These are phyloP conservation scores for Thaleichthys pacificus DNA, from an alignment of 2,797 vertebrate genomes.

Conservation along the genomic window DNA sequence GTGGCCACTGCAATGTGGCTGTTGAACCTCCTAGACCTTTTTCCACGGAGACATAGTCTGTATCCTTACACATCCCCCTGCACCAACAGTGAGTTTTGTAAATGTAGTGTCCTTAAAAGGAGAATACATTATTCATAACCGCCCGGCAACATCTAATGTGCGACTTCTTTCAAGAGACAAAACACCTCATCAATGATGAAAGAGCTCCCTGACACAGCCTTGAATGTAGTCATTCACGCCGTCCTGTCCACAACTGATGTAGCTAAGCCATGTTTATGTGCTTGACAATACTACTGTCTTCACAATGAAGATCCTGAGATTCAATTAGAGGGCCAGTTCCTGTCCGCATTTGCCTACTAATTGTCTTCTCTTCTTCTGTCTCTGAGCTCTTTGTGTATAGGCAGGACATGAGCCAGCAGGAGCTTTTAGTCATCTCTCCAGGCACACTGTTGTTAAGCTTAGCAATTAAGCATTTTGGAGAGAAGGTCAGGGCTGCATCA, in stretches of 20 bases:
- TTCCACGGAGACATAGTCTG: not conserved
- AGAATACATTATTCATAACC: slow-evolving; percentile 26
- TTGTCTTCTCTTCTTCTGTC: too few relatives aligned
- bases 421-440: slow-evolving; percentile 23
- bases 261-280: not conserved
- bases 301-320: not conserved
- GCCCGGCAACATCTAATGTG: slow-evolving; percentile 6
- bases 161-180: slow-evolving; percentile 17
- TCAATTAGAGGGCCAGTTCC: slow-evolving; percentile 18
- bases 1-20: too few relatives aligned
- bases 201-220: not conserved
- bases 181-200: slow-evolving; percentile 28
- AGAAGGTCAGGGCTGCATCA: slow-evolving; percentile 54
- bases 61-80: not conserved
- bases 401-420: slow-evolving; percentile 38
- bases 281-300: not conserved
- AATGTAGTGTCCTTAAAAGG: not conserved
- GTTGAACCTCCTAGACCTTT: not conserved
- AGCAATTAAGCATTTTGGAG: slow-evolving; percentile 47
- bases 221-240: not conserved
- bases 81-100: not conserved
- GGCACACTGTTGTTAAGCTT: slow-evolving; percentile 37
- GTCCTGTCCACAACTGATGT: not conserved
- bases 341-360: slow-evolving; percentile 3
- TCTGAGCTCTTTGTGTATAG: slow-evolving; percentile 15